These are phyloP conservation scores for Galago senegalensis DNA, from an alignment of 2,797 vertebrate genomes.

Conservation along the genomic window DNA sequence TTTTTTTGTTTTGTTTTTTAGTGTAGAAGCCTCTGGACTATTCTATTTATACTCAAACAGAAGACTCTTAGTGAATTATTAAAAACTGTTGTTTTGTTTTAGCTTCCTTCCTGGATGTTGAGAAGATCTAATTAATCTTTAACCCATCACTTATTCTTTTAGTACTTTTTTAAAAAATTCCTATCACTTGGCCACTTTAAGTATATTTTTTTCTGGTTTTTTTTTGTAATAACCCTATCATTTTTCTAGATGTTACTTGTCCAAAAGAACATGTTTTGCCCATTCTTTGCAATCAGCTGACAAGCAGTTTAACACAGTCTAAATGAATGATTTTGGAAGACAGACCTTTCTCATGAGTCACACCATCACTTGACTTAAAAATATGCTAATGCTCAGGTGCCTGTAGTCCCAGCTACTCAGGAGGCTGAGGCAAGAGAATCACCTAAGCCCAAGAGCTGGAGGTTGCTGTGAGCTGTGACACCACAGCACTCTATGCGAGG, in stretches of 20 bases:
- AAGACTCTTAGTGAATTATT: not conserved
- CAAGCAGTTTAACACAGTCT: not conserved
- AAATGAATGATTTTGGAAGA: not conserved
- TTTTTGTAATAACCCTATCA: not conserved
- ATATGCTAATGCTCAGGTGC: not conserved
- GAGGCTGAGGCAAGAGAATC: no score
- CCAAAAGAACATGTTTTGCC: not conserved
- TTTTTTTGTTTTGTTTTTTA: not conserved
- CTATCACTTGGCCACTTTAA: not conserved
- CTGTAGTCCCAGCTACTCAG: no score
- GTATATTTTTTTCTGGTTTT: not conserved
- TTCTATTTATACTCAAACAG: not conserved
- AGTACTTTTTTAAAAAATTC: not conserved
- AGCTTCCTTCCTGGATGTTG: not conserved
- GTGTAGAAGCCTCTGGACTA: not conserved
- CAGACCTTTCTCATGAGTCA: not conserved
- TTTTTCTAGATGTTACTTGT: not conserved
- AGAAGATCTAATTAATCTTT: not conserved
- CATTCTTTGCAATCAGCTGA: not conserved
- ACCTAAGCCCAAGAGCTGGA: no score
- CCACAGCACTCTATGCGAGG: no score
- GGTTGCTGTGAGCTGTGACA: no score
- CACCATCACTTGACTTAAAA: not conserved
- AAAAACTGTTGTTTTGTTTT: not conserved
- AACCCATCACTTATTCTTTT: not conserved